These are phyloP conservation scores for Lethenteron camtschaticum DNA, from an alignment of 2,113 vertebrate species.

Conservation along the genomic window DNA sequence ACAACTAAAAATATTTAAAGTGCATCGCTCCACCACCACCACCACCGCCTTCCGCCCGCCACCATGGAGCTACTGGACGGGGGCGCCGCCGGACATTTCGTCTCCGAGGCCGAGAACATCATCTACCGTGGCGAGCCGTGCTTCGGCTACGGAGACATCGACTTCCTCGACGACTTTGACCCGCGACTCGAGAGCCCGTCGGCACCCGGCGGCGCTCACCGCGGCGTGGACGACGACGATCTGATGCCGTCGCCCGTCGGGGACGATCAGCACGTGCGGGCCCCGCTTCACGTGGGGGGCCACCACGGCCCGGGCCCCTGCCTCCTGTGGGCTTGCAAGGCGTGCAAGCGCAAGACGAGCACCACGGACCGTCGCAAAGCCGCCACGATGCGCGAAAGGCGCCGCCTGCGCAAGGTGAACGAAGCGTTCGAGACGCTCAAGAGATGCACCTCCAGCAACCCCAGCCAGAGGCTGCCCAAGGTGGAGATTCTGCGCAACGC, in stretches of 20 bases:
- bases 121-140: conserved; percentile 76
- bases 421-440: conserved; percentile 92
- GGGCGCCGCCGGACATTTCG: conserved; percentile 63
- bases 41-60: not conserved
- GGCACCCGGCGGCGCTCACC: conserved; percentile 48
- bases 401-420: conserved; percentile 81
- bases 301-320: conserved; percentile 89
- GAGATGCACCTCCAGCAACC: conserved; percentile 73
- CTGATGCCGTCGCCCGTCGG: conserved; percentile 23
- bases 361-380: conserved; percentile 78
- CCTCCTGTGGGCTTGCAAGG: conserved; percentile 89
- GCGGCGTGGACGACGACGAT: not conserved
- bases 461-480: conserved; percentile 84
- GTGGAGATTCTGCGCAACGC: conserved; percentile 95
- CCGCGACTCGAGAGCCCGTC: conserved; percentile 59
- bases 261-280: conserved; percentile 78
- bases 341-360: conserved; percentile 89
- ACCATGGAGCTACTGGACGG: conserved; percentile 64
- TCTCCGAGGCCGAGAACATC: conserved; percentile 47
- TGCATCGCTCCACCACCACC: not conserved
- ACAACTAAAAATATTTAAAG: too few species aligned
- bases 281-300: conserved; percentile 37
- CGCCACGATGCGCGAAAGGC: conserved; percentile 71
- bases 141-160: conserved; percentile 82
- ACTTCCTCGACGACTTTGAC: conserved; percentile 91